A percentile compares a stretch with the other conserved stretches of the same genome.
These are phyloP conservation scores for Typhlomys cinereus DNA, from an alignment of 2,113 vertebrate species.

Conservation along the genomic window DNA sequence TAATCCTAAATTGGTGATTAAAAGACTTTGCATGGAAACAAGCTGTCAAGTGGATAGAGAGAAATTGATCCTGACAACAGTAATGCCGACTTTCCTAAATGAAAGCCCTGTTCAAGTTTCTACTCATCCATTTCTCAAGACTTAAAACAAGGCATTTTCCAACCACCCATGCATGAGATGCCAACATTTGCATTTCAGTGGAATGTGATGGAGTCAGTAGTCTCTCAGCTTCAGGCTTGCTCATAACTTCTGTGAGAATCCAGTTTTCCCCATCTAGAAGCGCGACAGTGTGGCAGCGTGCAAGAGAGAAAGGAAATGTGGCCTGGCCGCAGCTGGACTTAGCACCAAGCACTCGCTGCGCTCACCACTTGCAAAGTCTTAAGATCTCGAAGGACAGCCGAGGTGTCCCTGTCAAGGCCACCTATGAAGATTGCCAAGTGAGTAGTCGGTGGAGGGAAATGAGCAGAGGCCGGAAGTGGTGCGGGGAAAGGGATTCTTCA, in stretches of 20 bases:
- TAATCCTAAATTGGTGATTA: conserved; percentile 84
- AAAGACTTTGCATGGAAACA: conserved; percentile 81
- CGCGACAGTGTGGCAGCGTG: background rate
- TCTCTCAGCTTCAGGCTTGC: background rate
- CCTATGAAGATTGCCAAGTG: background rate
- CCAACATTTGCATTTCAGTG: conserved; percentile 82
- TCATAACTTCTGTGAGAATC: conserved; percentile 12
- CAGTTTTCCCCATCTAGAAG: background rate
- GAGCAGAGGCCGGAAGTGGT: background rate
- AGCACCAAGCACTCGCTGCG: accelerated
- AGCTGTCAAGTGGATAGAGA: conserved; percentile 82
- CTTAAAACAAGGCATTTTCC: conserved; percentile 79
- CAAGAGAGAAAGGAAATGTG: background rate
- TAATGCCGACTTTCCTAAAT: conserved; percentile 82
- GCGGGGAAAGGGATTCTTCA: background rate
- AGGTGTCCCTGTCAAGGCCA: background rate
- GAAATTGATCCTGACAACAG: conserved; percentile 86
- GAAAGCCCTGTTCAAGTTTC: conserved; percentile 86
- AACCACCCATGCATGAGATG: conserved; percentile 80
- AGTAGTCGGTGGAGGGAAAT: background rate
- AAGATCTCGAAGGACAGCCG: background rate
- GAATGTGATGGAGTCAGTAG: conserved; percentile 53
- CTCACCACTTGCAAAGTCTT: background rate
- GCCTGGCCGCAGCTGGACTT: background rate
- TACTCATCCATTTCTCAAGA: conserved; percentile 83